Base-by-base conservation (phyloP, 2,888 invertebrate genomes). In the Parnassius apollo region DNA sequence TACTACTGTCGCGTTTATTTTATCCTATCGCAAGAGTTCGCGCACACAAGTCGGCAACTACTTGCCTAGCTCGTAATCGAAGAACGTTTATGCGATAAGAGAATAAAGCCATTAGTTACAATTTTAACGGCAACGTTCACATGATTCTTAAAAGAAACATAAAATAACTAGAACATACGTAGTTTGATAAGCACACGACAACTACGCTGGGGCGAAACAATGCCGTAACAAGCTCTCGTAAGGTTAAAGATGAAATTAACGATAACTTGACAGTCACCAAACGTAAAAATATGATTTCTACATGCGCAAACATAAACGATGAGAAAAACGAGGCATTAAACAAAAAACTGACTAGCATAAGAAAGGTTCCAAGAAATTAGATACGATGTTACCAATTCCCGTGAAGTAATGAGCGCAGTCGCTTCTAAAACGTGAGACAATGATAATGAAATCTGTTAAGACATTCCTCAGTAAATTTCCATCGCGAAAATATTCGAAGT, bases 351-450 rank as follows among this genome's bases (percentile, higher is more conserved):
- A 54, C 42, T 56, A 65, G 60, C 51, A 45, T 46, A 42, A 9
- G 44, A 46, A 46, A 59, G 35, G 42, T 57, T 54, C 48, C 42
- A 25, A 60, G 49, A 60, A 50, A 54, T 54, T 49, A 60, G 42
- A 54, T 12, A 61, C 13, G 62, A 62, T 59, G 46, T 57, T 58
- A 57, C 59, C 48, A 62, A 65, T 60, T 65, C 65, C 52, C 49
- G 49, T 13, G 10, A 49, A 48, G 22, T 65, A 68, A 66, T 54
- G 64, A 57, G 62, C 51, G 59, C 53, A 58, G 67, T 66, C 65
- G 67, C 62, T 68, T 74, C 75, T 66, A 75, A 78, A 75, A 71
- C 66, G 59, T 66, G 68, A 72, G 61, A 78, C 78, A 77, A 79
- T 76, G 72, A 67, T 66, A 73, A 72, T 73, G 73, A 76, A 69